These are phyloP conservation scores for Trialeurodes vaporariorum DNA, from an alignment of 1,140 invertebrate genomes.

Conservation along the genomic window DNA sequence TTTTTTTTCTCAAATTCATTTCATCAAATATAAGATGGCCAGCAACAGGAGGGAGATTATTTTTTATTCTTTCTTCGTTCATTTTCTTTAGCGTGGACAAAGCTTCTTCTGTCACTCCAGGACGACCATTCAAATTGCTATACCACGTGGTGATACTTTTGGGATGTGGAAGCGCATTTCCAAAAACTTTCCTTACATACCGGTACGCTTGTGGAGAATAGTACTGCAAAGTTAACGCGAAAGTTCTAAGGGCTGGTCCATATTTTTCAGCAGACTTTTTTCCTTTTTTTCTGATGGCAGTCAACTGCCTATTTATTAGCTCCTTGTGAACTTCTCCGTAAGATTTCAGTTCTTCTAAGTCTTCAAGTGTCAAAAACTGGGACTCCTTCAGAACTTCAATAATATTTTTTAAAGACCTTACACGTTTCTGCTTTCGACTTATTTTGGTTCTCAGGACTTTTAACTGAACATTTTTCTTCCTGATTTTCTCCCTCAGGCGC, in stretches of 20 bases:
- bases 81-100: slow-evolving; percentile 28
- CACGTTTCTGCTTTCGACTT: background rate
- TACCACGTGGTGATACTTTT: slow-evolving; percentile 34
- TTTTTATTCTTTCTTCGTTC: background rate
- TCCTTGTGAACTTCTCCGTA: background rate
- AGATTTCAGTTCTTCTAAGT: background rate
- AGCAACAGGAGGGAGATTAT: background rate
- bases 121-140: slow-evolving; percentile 27
- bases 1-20: background rate
- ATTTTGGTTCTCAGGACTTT: background rate
- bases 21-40: background rate
- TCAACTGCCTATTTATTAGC: background rate
- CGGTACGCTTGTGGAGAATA: slow-evolving; percentile 32
- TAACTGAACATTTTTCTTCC: background rate
- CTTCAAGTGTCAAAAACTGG: background rate
- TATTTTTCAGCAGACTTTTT: background rate
- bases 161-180: slow-evolving; percentile 32
- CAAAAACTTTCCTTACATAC: slow-evolving; percentile 33
- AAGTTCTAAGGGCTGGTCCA: slow-evolving; percentile 10
- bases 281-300: background rate
- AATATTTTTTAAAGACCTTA: background rate
- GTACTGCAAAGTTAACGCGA: slow-evolving; percentile 34
- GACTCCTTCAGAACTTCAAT: background rate
- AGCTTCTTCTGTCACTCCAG: slow-evolving; percentile 33
- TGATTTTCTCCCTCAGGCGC: background rate